Evolutionary conservation across 2,888 invertebrate species (phyloP).

Genomic region (Tridacna crocea): DNA sequence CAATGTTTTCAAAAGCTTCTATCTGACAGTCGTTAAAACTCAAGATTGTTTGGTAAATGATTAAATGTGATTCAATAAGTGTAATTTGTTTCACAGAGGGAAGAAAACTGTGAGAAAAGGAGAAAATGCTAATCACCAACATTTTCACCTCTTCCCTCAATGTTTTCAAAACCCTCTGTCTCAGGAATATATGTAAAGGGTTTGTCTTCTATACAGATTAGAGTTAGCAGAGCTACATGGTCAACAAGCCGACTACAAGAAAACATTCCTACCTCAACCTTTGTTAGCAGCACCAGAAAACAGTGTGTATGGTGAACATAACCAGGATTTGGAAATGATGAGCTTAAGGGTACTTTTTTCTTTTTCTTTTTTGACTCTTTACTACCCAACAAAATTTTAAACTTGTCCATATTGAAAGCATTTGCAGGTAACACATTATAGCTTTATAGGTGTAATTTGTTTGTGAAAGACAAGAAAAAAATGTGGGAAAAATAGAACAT

Average conservation of each 20-base stretch:
- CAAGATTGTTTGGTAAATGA: too few species aligned
- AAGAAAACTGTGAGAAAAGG: too few species aligned
- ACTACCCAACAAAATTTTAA: background rate
- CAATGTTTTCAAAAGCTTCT: too few species aligned
- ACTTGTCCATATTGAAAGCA: background rate
- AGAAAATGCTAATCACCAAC: background rate
- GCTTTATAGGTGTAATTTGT: too few species aligned
- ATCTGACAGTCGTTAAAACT: too few species aligned
- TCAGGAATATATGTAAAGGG: background rate
- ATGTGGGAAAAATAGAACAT: too few species aligned
- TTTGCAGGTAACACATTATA: background rate
- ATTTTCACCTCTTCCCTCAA: background rate
- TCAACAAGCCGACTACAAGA: constrained; percentile 70
- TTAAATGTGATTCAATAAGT: too few species aligned
- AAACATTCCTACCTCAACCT: constrained; percentile 67
- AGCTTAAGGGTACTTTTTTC: background rate
- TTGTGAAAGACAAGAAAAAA: too few species aligned
- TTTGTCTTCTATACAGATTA: constrained; percentile 60
- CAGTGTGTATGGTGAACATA: constrained; percentile 48
- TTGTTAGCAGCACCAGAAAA: constrained; percentile 66
- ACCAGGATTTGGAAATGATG: constrained; percentile 76
- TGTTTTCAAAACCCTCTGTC: background rate
- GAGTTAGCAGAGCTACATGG: constrained; percentile 75
- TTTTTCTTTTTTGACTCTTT: background rate
- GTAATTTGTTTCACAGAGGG: too few species aligned